These are phyloP conservation scores for Camponotus fellah DNA, from an alignment of 2,888 invertebrate genomes.

Conservation along the genomic window DNA sequence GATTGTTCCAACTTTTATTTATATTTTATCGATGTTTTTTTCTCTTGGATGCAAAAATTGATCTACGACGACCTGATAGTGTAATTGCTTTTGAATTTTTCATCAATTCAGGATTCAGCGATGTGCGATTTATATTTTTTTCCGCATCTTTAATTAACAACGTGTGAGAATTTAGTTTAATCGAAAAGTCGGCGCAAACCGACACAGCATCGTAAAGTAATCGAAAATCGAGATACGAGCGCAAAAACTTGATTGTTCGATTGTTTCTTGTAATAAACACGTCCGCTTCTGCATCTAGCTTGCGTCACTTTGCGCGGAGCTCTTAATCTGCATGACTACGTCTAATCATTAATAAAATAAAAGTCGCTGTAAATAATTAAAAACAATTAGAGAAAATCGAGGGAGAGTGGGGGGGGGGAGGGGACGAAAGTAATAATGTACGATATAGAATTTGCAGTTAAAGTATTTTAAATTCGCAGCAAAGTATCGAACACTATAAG, in stretches of 20 bases:
- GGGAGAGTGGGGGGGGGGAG: too few species aligned
- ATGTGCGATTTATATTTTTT: conserved; percentile 31
- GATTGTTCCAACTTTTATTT: not conserved
- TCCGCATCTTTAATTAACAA: conserved; percentile 3
- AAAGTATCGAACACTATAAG: conserved; percentile 33
- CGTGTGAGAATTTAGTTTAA: conserved; percentile 42
- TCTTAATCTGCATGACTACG: conserved; percentile 50
- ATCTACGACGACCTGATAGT: conserved; percentile 33
- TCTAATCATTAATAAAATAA: conserved; percentile 45
- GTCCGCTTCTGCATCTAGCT: conserved; percentile 40
- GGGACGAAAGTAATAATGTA: conserved; percentile 6
- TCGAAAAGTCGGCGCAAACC: conserved; percentile 28
- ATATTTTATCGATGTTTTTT: conserved; percentile 20
- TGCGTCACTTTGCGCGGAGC: conserved; percentile 49
- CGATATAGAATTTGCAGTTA: conserved; percentile 16
- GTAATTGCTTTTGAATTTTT: conserved; percentile 35
- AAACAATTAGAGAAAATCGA: conserved; percentile 8
- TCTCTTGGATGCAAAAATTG: conserved; percentile 39
- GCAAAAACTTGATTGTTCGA: not conserved
- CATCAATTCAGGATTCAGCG: conserved; percentile 15
- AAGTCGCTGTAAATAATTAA: conserved; percentile 21
- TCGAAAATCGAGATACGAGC: not conserved
- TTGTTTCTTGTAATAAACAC: not conserved
- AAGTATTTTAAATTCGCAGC: conserved; percentile 4
- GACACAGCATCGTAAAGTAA: not conserved